Percentiles rank a stretch among this genome's conserved stretches.
phyloP scores from a whole-genome alignment of 2,888 invertebrate genomes.

The Eupithecia insigniata region DNA sequence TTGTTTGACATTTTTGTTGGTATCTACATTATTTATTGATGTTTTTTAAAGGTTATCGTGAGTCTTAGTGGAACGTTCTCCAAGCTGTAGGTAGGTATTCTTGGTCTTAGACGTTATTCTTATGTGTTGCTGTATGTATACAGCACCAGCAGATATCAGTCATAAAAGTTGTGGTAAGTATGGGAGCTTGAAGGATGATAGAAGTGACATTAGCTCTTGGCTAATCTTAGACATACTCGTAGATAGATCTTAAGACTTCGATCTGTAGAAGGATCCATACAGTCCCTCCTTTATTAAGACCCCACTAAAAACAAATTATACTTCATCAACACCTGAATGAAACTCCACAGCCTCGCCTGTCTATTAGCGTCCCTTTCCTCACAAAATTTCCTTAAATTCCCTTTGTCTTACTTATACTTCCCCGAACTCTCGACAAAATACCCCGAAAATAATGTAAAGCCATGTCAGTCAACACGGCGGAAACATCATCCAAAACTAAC shows the following conservation, averaged over 20 bases:
- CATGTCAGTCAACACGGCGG: conserved; percentile 31
- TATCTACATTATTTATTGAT: not conserved
- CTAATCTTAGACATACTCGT: too few species aligned
- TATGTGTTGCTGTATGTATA: too few species aligned
- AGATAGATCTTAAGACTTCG: not conserved
- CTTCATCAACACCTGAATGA: not conserved
- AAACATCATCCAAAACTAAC: conserved; percentile 34
- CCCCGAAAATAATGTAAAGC: conserved; percentile 28
- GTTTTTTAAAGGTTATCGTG: not conserved
- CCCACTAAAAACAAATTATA: not conserved
- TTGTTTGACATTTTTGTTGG: not conserved
- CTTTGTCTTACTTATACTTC: not conserved
- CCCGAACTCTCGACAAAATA: conserved; percentile 19
- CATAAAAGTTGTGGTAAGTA: too few species aligned
- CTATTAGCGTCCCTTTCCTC: not conserved
- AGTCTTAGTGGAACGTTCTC: not conserved
- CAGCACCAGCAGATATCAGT: too few species aligned
- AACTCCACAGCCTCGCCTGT: not conserved
- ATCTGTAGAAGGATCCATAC: not conserved
- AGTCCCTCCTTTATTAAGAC: not conserved
- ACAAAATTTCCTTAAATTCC: conserved; percentile 1
- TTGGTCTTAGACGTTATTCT: too few species aligned
- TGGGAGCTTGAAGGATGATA: too few species aligned
- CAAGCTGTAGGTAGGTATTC: not conserved
- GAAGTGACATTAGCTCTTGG: too few species aligned